Base-by-base conservation (phyloP, 2,797 vertebrate species). In the Sebastes taczanowskii region DNA sequence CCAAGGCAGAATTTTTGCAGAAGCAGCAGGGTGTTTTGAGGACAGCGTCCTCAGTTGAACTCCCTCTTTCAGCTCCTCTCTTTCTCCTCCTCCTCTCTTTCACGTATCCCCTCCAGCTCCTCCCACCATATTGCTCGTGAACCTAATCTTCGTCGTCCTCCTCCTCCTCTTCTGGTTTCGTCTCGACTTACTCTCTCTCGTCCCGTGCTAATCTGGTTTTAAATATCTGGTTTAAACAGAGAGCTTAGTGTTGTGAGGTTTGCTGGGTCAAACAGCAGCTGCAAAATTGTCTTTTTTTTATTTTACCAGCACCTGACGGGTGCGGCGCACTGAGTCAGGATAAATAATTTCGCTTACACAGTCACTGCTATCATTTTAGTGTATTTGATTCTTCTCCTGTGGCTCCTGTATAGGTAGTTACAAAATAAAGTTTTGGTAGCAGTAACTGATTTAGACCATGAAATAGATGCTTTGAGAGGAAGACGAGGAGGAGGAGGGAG, bases 11-110 rank as follows among this genome's bases (percentile, higher is more conserved):
- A 65, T 72, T 74, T 74, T 69, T 75, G 62, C 60, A 46, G 49
- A 65, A n/a, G 71, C 72, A 60, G 62, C 1, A 1, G 77, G 74
- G 87, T 78, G 35, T 35, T 88, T 23, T 78, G 35, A 91, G 85
- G 83, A 88, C 81, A 72, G 66, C 9, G 85, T 93, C 92, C 92
- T 89, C 62, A 11, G 61, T 8, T 88, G 90, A 94, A 90, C 92
- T 84, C 38, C 1, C 8, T 46, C n/a, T 22, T 38, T 77, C 6
- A 30, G 71, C 35, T 61, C 74, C 65, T 84, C 84, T 84, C 67
- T 77, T 13, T 53, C 38, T 66, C 61, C 25, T 58, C 42, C 27
- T 66, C 60, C 66, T 81, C 65, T 78, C 11, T 32, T 85, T 82
- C 32, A 34, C 34, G 3, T 35, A 23, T 56, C 61, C 27, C 56